phyloP scores from a whole-genome alignment of 1,140 invertebrate species.

The Pteromalus puparum region DNA sequence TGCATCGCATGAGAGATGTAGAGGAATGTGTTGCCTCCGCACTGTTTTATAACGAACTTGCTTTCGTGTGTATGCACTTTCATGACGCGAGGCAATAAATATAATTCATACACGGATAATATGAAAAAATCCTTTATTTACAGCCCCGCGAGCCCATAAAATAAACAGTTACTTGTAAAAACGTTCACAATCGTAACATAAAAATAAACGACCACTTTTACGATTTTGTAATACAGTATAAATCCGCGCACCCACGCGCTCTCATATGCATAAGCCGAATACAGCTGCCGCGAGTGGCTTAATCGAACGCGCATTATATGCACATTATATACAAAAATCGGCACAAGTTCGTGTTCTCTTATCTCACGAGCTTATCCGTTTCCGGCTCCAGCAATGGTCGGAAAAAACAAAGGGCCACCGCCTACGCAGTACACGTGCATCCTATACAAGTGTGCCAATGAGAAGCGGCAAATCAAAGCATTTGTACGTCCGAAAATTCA shows the following conservation, averaged over 20 bases:
- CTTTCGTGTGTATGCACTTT: neutral
- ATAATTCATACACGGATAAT: no score
- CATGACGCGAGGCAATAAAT: neutral
- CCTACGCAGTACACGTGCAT: neutral
- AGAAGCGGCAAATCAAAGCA: slow-evolving; percentile 8
- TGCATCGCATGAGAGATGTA: no score
- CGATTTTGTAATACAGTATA: neutral
- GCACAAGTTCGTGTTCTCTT: no score
- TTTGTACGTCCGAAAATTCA: neutral
- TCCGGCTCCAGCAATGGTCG: neutral
- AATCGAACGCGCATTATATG: neutral
- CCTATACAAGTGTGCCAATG: no score
- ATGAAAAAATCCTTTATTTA: no score
- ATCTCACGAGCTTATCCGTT: neutral
- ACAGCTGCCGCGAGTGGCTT: no score
- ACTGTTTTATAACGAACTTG: no score
- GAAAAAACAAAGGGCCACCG: neutral
- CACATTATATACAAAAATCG: no score
- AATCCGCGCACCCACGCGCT: no score
- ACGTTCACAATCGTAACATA: neutral
- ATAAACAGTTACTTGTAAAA: neutral
- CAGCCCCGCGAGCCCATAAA: neutral
- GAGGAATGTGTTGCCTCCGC: no score
- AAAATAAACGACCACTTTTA: neutral
- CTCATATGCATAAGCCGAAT: no score